Base-by-base conservation (phyloP, 2,113 vertebrate genomes). In the Ictalurus punctatus region DNA sequence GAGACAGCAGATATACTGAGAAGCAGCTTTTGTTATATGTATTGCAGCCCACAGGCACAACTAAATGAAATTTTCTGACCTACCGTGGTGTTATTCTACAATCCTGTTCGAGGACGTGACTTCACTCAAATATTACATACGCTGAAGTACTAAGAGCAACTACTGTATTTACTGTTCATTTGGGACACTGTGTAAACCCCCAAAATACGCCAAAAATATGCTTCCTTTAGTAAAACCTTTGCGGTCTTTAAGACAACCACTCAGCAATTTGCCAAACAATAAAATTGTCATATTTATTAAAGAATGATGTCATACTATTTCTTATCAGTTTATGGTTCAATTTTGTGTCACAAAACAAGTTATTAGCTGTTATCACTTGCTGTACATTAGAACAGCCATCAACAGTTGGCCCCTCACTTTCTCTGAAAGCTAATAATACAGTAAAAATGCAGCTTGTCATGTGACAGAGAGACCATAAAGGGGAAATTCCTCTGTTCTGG, bases 21-120 rank as follows among this genome's bases (percentile, higher is more conserved):
- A 67, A 87, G 71, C 30, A 25, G 80, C 44, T 91, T 79, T 48
- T 87, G 88, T 86, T 90, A 90, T 61, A 59, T 63, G 34, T 91
- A 83, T 40, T 88, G 65, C 90, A 87, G 84, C 87, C 89, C 86
- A 90, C 88, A 89, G 91, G 86, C 89, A 88, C 84, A 37, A 85
- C 61, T 48, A 76, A 80, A 73, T 61, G 25, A 90, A 83, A 91
- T 90, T 87, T 90, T 80, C 87, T 73, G 90, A 91, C 90, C 82
- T 91, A 87, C 79, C 8, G 34, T 52, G 6, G 61, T 63, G 16
- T 44, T 30, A 65, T 90, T 90, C 92, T 93, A 48, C 37, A 78
- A 63, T 54, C 84, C 84, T 73, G 44, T 54, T 85, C 10, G 44
- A 56, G 56, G 63, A 85, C 27, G 37, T 27, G 37, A 67, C 44